Evolutionary conservation across 2,797 vertebrate species (phyloP), one percentile per base, ranked within the genome.

Genomic region (Sebastes alutus): DNA sequence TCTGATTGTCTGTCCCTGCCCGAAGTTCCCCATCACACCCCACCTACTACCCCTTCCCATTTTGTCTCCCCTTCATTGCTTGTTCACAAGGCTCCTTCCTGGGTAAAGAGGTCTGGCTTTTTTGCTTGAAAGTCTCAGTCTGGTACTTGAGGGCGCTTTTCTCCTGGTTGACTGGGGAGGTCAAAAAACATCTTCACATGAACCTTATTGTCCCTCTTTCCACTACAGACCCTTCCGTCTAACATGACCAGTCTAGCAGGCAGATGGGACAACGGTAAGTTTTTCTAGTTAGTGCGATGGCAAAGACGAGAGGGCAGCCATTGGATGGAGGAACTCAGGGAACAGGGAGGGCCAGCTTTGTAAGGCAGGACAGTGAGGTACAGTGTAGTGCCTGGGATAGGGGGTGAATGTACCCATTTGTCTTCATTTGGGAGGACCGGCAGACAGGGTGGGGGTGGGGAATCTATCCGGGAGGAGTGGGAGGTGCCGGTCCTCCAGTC

Each of bases 361-460:
- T 93, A 64, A 81, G 65, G 72, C 83, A 87, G 93, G 93, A 95
- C 93, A 95, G 94, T 94, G 93, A 92, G 91, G 92, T 94, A 94
- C 93, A 93, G 91, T 92, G 89, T 89, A 91, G 77, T 75, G 88
- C 84, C 85, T 87, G 89, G 89, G 86, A 92, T 82, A 84, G 87
- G 88, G 91, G 92, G 93, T 94, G 92, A 94, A 95, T 94, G 92
- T 92, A 90, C 91, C 94, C 94, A 95, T 96, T 96, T 95, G 89
- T 96, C 95, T 96, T 95, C 93, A 95, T 96, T 95, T 95, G 91
- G 94, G 90, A 88, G 92, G 93, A 91, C 91, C 92, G 88, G 93
- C 88, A 94, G 94, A 95, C 91, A 92, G 87, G 86, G 88, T 87
- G 86, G 90, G 91, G 93, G 89, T 87, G 83, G 91, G 92, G 90